Evolutionary conservation across 2,888 invertebrate species (phyloP).

Genomic region (Meghimatium bilineatum): DNA sequence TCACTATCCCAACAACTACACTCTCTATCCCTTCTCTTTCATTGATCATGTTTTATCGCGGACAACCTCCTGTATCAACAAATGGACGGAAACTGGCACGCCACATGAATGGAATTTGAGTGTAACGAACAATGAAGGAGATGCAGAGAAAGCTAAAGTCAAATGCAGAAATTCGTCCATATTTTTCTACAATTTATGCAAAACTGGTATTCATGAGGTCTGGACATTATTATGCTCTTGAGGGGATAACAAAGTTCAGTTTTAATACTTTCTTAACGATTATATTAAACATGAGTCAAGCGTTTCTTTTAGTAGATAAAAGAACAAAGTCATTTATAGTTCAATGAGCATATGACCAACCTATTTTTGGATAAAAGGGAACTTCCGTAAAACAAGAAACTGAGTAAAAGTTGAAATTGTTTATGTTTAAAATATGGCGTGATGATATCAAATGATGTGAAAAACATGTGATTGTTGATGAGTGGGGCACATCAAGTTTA

Average conservation of each 20-base stretch:
- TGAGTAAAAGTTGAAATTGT: too few relatives aligned
- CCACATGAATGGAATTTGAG: background rate
- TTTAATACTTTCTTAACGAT: too few relatives aligned
- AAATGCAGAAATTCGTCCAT: background rate
- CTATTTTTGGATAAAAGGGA: too few relatives aligned
- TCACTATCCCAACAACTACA: background rate
- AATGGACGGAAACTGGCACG: background rate
- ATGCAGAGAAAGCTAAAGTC: background rate
- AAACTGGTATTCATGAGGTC: background rate
- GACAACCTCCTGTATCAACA: background rate
- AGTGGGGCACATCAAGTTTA: too few relatives aligned
- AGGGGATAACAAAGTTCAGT: background rate
- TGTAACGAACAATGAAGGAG: background rate
- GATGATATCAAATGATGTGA: too few relatives aligned
- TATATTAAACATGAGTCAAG: too few relatives aligned
- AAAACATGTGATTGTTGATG: too few relatives aligned
- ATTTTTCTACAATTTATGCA: background rate
- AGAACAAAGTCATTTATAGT: too few relatives aligned
- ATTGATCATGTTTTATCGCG: background rate
- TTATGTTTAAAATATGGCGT: too few relatives aligned
- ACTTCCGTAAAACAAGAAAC: too few relatives aligned
- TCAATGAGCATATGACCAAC: too few relatives aligned
- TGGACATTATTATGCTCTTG: background rate
- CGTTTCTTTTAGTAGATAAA: too few relatives aligned
- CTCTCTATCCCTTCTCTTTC: background rate